These are phyloP conservation scores for Pogoniulus pusillus DNA, from an alignment of 2,797 vertebrate genomes.

Conservation along the genomic window DNA sequence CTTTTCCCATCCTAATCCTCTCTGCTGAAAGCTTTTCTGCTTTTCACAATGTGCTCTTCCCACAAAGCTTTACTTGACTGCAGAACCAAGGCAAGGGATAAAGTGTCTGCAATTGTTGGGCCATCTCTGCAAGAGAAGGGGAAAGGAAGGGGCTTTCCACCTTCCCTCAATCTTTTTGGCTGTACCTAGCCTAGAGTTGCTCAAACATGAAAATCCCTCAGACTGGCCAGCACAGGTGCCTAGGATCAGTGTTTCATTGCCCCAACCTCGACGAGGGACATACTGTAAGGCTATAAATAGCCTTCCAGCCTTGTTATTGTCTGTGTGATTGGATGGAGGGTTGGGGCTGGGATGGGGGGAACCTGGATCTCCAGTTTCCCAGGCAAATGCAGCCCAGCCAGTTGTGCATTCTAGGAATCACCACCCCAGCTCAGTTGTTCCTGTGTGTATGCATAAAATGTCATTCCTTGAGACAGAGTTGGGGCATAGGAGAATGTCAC, in stretches of 20 bases:
- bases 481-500: constrained; percentile 13
- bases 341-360: constrained; percentile 61
- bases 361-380: constrained; percentile 67
- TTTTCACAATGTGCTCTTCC: background rate
- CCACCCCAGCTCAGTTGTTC: constrained; percentile 66
- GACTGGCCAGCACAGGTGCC: constrained; percentile 69
- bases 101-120: background rate
- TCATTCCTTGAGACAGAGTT: background rate
- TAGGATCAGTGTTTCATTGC: constrained; percentile 63
- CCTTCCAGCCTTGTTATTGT: constrained; percentile 59
- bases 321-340: constrained; percentile 59
- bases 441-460: constrained; percentile 51
- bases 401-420: constrained; percentile 72
- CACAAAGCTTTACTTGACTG: background rate
- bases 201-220: background rate
- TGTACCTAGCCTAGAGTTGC: constrained; percentile 38
- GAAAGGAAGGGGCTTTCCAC: background rate
- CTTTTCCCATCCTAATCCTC: background rate
- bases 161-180: background rate
- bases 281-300: constrained; percentile 64
- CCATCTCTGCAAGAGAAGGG: background rate
- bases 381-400: constrained; percentile 62
- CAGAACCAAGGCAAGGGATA: background rate
- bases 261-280: constrained; percentile 41
- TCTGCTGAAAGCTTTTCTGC: background rate